Percentiles rank a stretch among this genome's conserved stretches.
These are phyloP conservation scores for Charanyca ferruginea DNA, from an alignment of 2,888 invertebrate genomes.

Conservation along the genomic window DNA sequence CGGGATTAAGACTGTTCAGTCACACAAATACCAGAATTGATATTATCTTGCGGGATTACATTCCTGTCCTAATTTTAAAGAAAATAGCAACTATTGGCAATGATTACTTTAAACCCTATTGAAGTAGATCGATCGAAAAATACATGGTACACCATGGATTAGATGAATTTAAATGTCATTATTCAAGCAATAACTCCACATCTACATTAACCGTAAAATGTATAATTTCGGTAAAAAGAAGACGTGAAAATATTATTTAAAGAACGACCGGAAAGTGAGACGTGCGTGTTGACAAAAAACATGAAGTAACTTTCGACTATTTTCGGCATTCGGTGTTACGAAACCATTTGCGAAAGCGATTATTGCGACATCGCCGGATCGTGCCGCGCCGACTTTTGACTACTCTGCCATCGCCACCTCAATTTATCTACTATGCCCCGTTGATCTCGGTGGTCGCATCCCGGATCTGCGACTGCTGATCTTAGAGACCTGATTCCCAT, in stretches of 20 bases:
- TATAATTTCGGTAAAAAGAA: conserved; percentile 30
- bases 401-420: conserved; percentile 42
- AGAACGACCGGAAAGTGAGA: conserved; percentile 65
- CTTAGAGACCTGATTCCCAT: too few species aligned
- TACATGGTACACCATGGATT: too few species aligned
- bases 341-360: conserved; percentile 86
- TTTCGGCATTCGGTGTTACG: conserved; percentile 83
- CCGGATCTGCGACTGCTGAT: too few species aligned
- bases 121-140: too few species aligned
- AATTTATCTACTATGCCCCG: too few species aligned
- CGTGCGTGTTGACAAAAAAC: conserved; percentile 77
- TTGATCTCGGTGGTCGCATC: too few species aligned
- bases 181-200: not conserved
- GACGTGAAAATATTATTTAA: conserved; percentile 13
- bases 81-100: conserved; percentile 1
- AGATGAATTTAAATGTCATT: too few species aligned
- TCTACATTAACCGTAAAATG: not conserved
- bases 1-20: not conserved
- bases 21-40: not conserved
- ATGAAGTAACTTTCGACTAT: conserved; percentile 84
- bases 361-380: conserved; percentile 76
- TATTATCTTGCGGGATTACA: not conserved
- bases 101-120: too few species aligned
- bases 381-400: conserved; percentile 48
- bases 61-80: not conserved